A percentile compares a stretch with the other conserved stretches of the same genome.
Conservation (phyloP, 1,140 invertebrate species). For the Meloidogyne floridensis region DNA sequence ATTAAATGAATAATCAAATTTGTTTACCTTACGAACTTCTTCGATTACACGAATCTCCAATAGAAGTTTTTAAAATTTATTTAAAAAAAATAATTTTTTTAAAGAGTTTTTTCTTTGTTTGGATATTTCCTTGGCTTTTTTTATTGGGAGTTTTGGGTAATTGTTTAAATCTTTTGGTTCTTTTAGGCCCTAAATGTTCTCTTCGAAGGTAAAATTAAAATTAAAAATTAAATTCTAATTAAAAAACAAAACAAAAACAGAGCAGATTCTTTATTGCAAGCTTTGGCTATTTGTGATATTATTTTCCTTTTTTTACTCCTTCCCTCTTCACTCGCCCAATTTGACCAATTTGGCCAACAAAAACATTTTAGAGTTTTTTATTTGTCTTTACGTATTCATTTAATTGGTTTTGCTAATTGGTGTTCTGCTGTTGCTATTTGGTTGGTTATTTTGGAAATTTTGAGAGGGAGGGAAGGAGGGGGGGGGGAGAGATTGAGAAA, state of each 20-base stretch:
- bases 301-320: slow-evolving; percentile 47
- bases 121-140: slow-evolving; percentile 51
- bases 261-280: slow-evolving; percentile 49
- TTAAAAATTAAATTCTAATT: background rate
- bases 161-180: slow-evolving; percentile 46
- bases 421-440: slow-evolving; percentile 56
- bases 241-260: slow-evolving; percentile 42
- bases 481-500: too few species aligned
- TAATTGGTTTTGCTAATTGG: slow-evolving; percentile 53
- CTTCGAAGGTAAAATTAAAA: background rate
- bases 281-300: slow-evolving; percentile 53
- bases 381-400: slow-evolving; percentile 42
- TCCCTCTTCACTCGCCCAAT: slow-evolving; percentile 54
- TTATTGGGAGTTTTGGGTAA: slow-evolving; percentile 48
- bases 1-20: slow-evolving; percentile 28
- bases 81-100: background rate
- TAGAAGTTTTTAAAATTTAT: slow-evolving; percentile 14
- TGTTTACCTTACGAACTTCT: slow-evolving; percentile 38
- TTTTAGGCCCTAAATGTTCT: slow-evolving; percentile 24
- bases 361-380: slow-evolving; percentile 48
- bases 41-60: slow-evolving; percentile 37
- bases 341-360: slow-evolving; percentile 48
- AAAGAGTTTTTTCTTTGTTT: slow-evolving; percentile 43
- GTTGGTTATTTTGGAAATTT: slow-evolving; percentile 15
- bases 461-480: background rate